These are phyloP conservation scores for Pseudomugil gertrudae DNA, from an alignment of 2,797 vertebrate species.

Conservation along the genomic window DNA sequence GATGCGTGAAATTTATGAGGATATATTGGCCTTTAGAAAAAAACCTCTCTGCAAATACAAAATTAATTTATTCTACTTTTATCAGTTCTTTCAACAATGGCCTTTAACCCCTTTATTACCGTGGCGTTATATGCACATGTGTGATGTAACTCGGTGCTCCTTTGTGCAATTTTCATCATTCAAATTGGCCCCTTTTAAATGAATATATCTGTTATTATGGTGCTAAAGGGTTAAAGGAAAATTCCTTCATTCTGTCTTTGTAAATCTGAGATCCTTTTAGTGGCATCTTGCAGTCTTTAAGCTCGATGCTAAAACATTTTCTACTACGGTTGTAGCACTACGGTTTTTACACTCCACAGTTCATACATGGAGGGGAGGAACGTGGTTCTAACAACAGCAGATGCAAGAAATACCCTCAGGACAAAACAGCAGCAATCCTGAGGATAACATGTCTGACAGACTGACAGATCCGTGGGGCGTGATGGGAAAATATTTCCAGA, in stretches of 20 bases:
- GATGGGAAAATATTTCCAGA: conserved; percentile 26
- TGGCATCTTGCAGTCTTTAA: background rate
- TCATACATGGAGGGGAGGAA: background rate
- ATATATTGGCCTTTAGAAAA: background rate
- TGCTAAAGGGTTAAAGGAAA: no score
- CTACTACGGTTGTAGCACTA: no score
- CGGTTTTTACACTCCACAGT: conserved; percentile 14
- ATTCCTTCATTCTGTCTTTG: background rate
- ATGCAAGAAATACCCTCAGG: conserved; percentile 38
- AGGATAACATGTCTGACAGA: conserved; percentile 39
- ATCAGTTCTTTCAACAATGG: no score
- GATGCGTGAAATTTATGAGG: background rate
- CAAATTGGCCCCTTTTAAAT: no score
- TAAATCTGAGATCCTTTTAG: background rate
- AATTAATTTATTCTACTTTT: background rate
- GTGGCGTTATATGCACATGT: no score
- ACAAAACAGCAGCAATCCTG: conserved; percentile 32
- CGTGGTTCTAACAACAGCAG: conserved; percentile 34
- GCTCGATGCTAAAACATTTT: background rate
- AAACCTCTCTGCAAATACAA: background rate
- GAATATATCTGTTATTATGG: no score
- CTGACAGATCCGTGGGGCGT: conserved; percentile 35
- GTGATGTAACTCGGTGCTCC: no score
- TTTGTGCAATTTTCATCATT: no score
- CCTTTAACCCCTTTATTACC: no score